Conservation (phyloP, 2,113 vertebrate species). For the Catagonus wagneri region DNA sequence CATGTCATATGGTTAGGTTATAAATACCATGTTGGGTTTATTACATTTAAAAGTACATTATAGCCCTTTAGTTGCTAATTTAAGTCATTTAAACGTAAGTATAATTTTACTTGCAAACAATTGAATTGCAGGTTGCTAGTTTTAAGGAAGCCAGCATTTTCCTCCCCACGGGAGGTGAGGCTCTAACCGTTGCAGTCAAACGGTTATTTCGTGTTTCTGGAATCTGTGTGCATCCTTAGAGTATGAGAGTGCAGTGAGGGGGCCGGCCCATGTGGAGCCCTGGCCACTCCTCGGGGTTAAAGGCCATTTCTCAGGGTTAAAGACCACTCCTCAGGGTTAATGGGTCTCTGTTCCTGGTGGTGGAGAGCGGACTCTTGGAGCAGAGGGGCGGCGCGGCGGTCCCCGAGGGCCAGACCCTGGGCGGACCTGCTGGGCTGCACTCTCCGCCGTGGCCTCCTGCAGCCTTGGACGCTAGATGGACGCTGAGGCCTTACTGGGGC, state of each 20-base stretch:
- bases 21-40: neutral
- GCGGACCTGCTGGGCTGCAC: accelerated
- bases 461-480: too few relatives aligned
- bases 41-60: neutral
- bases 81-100: neutral
- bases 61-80: neutral
- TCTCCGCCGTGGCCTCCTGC: neutral
- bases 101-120: neutral
- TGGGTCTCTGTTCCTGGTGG: too few relatives aligned
- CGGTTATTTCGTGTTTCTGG: neutral
- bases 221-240: neutral
- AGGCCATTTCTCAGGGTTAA: accelerated
- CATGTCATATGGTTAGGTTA: too few relatives aligned
- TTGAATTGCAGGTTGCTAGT: neutral
- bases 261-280: neutral
- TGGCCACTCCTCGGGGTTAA: accelerated
- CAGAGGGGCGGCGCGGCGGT: accelerated
- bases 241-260: too few relatives aligned
- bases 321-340: accelerated
- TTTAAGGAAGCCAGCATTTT: neutral
- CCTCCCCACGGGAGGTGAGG: neutral
- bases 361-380: neutral
- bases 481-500: neutral
- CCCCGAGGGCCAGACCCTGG: accelerated
- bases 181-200: neutral